phyloP scores from a whole-genome alignment of 2,113 vertebrate species.

The Gallinago media region DNA sequence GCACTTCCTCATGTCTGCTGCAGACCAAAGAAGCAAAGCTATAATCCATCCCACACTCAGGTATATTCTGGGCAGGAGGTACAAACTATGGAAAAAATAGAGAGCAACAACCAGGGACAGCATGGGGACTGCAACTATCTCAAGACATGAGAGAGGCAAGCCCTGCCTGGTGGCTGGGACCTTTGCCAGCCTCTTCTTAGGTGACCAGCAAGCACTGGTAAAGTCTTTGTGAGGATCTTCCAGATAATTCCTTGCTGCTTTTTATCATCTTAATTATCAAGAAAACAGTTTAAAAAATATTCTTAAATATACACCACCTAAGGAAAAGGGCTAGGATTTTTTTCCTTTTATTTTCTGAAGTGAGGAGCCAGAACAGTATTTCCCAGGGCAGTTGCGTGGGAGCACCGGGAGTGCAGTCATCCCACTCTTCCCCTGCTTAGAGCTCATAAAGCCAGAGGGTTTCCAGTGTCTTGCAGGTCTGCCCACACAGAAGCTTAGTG shows the following conservation, averaged over 20 bases:
- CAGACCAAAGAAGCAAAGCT: not conserved
- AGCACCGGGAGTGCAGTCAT: not conserved
- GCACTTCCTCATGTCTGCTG: not conserved
- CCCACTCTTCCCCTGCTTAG: not conserved
- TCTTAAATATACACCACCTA: not conserved
- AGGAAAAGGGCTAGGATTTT: not conserved
- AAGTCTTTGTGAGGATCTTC: not conserved
- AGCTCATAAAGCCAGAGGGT: not conserved
- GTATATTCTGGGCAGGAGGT: not conserved
- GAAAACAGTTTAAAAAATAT: not conserved
- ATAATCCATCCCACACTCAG: not conserved
- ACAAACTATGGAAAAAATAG: not conserved
- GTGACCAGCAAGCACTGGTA: not conserved
- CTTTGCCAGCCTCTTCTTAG: not conserved
- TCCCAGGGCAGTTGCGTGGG: not conserved
- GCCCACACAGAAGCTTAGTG: not conserved
- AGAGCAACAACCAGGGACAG: not conserved
- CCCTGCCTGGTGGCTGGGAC: accelerated
- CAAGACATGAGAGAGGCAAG: not conserved
- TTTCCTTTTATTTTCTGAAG: not conserved
- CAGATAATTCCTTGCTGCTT: not conserved
- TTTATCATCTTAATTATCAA: conserved; percentile 29
- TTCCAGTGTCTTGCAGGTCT: not conserved
- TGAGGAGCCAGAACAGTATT: not conserved
- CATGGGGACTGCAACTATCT: not conserved